Evolutionary conservation across 2,113 vertebrate genomes (phyloP).

Genomic region (Ophthalmolycus amberensis): DNA sequence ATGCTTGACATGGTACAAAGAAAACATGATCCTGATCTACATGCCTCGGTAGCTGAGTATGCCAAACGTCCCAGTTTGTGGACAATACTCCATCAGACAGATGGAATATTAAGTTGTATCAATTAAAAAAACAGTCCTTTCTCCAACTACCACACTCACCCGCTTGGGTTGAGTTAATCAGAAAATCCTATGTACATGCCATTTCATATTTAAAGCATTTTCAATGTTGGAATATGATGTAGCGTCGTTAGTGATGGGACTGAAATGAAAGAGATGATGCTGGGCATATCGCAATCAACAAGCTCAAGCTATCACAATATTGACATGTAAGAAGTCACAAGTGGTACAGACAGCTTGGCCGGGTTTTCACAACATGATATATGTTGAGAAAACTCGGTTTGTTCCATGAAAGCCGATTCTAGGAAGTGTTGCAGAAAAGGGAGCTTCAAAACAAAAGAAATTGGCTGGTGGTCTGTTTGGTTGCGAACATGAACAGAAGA

Average conservation of each 20-base stretch:
- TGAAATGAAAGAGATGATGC: not conserved
- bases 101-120: not conserved
- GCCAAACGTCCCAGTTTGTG: not conserved
- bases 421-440: constrained; percentile 44
- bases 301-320: constrained; percentile 31
- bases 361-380: not conserved
- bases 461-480: constrained; percentile 1
- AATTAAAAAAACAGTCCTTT: not conserved
- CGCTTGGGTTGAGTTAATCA: not conserved
- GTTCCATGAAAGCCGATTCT: constrained; percentile 41
- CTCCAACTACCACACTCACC: no score
- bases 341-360: constrained; percentile 34
- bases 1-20: not conserved
- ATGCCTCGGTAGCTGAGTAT: not conserved
- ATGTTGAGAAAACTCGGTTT: constrained; percentile 33
- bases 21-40: not conserved
- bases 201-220: not conserved
- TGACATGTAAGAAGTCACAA: constrained; percentile 29
- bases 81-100: not conserved
- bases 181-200: not conserved
- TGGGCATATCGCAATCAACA: not conserved
- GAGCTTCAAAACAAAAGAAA: constrained; percentile 45
- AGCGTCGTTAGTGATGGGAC: not conserved
- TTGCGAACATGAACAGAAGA: not conserved
- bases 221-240: not conserved